Base-by-base conservation (phyloP, 2,113 vertebrate genomes). In the Varanus komodoensis region DNA sequence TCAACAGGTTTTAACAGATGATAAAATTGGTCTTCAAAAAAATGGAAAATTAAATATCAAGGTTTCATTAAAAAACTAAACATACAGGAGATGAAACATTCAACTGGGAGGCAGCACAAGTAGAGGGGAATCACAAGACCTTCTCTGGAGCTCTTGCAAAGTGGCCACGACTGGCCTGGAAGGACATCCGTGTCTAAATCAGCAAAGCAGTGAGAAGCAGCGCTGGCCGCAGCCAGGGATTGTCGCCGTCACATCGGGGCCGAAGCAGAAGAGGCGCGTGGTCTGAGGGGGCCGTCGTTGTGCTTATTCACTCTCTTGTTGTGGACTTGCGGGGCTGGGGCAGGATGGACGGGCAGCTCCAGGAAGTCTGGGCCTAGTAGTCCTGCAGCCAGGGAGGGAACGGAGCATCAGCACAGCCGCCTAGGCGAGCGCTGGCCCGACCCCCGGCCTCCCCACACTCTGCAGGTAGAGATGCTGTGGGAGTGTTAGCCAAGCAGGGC, bases 281-380 rank as follows among this genome's bases (percentile, higher is more conserved):
- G 92, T 91, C 95, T 92, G 8, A 90, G 89, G 85, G 91, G 91
- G 96, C 93, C 91, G 95, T 95, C 93, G 68, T 75, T 89, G 84
- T 19, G 94, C 94, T 96, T 87, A 7, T 84, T 88, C 94, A 21
- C 94, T 90, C 73, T 74, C 87, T 78, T 73, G 93, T 74, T 44
- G 27, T 68, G 86, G 88, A 78, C 61, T 32, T 94, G 95, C 95
- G 78, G 84, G 94, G 94, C 95, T 95, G 81, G 94, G 73, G 92
- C 94, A 95, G 95, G 96, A 94, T 69, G 91, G 95, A 95, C 95
- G 91, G 89, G 93, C 94, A 94, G 95, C 25, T 94, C 95, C 93
- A 93, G 90, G 97, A 92, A 84, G 95, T 95, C 93, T 96, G 27
- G 92, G 74, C 95, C 93, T 97, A 97, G 97, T 97, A 98, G 94